Evolutionary conservation across 2,797 vertebrate species (phyloP).

Genomic region (Microcaecilia unicolor): DNA sequence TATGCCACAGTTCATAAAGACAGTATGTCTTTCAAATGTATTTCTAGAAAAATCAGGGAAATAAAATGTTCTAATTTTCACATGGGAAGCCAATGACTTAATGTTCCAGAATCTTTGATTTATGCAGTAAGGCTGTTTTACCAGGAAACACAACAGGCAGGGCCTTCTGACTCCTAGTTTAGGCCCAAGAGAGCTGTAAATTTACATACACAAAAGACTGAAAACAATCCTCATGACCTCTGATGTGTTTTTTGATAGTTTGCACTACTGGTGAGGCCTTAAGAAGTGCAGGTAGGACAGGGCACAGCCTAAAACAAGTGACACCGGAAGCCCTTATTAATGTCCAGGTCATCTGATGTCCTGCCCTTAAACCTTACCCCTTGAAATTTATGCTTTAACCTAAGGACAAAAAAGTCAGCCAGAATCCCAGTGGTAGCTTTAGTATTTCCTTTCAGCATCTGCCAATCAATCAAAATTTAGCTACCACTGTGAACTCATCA

Average conservation of each 20-base stretch:
- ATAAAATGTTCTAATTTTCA: background rate
- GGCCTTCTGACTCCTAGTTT: constrained; percentile 58
- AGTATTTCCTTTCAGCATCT: constrained; percentile 84
- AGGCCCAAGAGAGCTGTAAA: constrained; percentile 57
- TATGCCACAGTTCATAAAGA: no score
- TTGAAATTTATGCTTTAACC: constrained; percentile 45
- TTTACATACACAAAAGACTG: constrained; percentile 71
- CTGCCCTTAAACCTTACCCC: constrained; percentile 60
- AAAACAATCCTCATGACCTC: constrained; percentile 59
- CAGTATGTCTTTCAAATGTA: no score
- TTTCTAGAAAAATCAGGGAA: no score
- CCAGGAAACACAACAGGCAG: constrained; percentile 64
- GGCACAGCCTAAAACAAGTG: constrained; percentile 30
- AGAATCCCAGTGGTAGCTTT: constrained; percentile 53
- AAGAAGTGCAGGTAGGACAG: constrained; percentile 66
- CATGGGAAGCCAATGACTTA: constrained; percentile 43
- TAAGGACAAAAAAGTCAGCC: constrained; percentile 40
- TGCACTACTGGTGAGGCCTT: constrained; percentile 56
- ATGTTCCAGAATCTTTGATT: constrained; percentile 53
- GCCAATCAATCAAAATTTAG: constrained; percentile 93
- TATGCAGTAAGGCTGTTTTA: constrained; percentile 66
- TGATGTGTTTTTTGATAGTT: constrained; percentile 71
- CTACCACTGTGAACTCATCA: constrained; percentile 84
- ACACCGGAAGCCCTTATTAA: constrained; percentile 36
- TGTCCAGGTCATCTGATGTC: constrained; percentile 61